Percentiles rank a stretch among this genome's conserved stretches.
Conservation (phyloP, 2,113 vertebrate species). For the Corvus hawaiiensis region DNA sequence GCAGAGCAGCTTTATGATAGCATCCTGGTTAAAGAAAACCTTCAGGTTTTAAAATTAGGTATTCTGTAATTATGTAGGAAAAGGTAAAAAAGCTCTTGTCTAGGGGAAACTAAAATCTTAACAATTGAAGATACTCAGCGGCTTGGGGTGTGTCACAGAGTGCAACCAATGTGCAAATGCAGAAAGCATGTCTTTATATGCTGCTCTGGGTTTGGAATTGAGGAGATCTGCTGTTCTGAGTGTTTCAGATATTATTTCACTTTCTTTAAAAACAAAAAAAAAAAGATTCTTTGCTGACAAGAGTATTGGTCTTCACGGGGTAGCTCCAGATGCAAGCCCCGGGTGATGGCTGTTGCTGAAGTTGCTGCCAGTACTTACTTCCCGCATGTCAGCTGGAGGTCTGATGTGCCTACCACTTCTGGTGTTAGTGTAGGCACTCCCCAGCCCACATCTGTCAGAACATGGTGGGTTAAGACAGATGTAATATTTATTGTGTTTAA, state of each 20-base stretch:
- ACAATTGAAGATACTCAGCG: accelerated
- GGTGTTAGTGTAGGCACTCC: background rate
- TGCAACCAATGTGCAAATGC: background rate
- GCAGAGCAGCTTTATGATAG: background rate
- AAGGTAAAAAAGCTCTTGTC: background rate
- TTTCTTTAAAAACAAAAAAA: background rate
- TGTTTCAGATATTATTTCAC: background rate
- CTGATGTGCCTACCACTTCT: background rate
- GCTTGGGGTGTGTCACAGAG: background rate
- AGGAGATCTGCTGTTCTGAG: background rate
- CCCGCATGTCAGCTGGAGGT: background rate
- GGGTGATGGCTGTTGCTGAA: background rate
- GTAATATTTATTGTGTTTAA: background rate
- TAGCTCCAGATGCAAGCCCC: background rate
- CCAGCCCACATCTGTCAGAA: background rate
- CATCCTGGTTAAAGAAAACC: background rate
- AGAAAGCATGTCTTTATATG: background rate
- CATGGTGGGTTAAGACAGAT: background rate
- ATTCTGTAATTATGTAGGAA: background rate
- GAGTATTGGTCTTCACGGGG: background rate
- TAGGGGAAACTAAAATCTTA: background rate
- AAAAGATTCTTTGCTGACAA: accelerated
- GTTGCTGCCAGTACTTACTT: accelerated
- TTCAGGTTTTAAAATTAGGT: background rate
- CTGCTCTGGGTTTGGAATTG: background rate